A percentile compares a stretch with the other conserved stretches of the same genome.
phyloP scores from a whole-genome alignment of 2,888 invertebrate genomes.

The Machimus rusticus region DNA sequence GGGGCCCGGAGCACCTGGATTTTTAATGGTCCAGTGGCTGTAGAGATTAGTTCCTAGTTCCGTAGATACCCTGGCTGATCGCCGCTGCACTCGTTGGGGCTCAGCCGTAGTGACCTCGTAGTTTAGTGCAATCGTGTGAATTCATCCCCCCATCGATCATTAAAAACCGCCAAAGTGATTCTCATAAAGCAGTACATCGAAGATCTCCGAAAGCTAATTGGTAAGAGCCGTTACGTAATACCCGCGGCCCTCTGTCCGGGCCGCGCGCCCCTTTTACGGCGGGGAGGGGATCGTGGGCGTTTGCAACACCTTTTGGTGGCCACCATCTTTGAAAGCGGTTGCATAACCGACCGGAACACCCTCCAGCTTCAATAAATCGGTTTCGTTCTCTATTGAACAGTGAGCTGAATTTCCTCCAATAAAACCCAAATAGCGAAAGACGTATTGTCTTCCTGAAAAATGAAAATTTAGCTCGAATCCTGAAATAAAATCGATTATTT shows the following conservation, averaged over 20 bases:
- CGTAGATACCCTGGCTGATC: slow-evolving; percentile 4
- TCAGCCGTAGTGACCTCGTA: slow-evolving; percentile 44
- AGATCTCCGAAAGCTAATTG: slow-evolving; percentile 64
- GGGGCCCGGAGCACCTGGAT: not conserved
- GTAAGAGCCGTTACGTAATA: slow-evolving; percentile 54
- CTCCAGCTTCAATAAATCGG: not conserved
- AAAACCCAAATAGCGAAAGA: not conserved
- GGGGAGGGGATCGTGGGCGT: not conserved
- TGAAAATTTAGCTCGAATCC: not conserved
- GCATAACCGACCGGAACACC: not conserved
- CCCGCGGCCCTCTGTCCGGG: not conserved
- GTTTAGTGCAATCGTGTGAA: slow-evolving; percentile 36
- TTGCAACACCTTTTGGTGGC: slow-evolving; percentile 38
- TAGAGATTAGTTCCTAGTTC: slow-evolving; percentile 14
- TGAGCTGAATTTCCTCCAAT: not conserved
- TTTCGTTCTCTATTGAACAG: not conserved
- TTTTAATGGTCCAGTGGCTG: slow-evolving; percentile 23
- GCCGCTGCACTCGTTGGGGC: slow-evolving; percentile 12
- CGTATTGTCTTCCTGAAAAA: not conserved
- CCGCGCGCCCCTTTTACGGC: not conserved
- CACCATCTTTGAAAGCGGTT: slow-evolving; percentile 34
- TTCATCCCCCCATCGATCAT: slow-evolving; percentile 49
- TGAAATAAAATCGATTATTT: not conserved
- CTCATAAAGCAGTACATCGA: slow-evolving; percentile 64
- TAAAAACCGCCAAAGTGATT: slow-evolving; percentile 63